Base-by-base conservation (phyloP, 2,113 vertebrate species). In the Silurus asotus region DNA sequence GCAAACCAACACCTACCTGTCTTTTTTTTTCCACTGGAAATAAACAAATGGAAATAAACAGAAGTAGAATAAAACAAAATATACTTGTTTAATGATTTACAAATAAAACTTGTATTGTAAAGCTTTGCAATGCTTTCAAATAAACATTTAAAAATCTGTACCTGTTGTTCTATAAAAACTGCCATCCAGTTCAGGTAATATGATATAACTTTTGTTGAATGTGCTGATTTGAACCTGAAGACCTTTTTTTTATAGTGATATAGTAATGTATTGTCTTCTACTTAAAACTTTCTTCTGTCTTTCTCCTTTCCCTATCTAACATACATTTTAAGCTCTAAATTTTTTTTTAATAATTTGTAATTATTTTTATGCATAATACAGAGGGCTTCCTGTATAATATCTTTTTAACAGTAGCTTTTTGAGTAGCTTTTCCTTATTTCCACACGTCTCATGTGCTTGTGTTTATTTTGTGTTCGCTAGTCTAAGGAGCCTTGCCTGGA, bases 401-500 rank as follows among this genome's bases (percentile, higher is more conserved):
- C n/a, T 77, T 49, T 49, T 28, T 53, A 86, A 75, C 85, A 74
- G 85, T 69, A 81, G 45, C 85, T 72, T 53, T 25, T 51, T 58
- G n/a, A 53, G 20, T 53, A 51, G 20, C 64, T 72, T 86, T 59
- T 14, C 56, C 53, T 53, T 81, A 23, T n/a, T 80, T n/a, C 56
- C 64, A 56, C 64, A 28, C 11, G n/a, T 45, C 37, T 72, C 10
- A 13, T 75, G 58, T 37, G 23, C 48, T 8, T 64, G 45, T 59
- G 17, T 59, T 62, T 2, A 7, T 86, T 75, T 70, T 81, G 53
- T 20, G 28, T 23, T 53, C 58, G 62, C 53, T 55, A 25, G 85
- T 67, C 10, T 48, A 65, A 25, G n/a, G 25, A 72, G 84, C 61
- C 81, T 74, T 65, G 88, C 76, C 81, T 88, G 88, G 88, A 91